Percentiles rank a stretch among this genome's conserved stretches.
These are phyloP conservation scores for Pangasianodon gigas DNA, from an alignment of 2,113 vertebrate genomes.

Conservation along the genomic window DNA sequence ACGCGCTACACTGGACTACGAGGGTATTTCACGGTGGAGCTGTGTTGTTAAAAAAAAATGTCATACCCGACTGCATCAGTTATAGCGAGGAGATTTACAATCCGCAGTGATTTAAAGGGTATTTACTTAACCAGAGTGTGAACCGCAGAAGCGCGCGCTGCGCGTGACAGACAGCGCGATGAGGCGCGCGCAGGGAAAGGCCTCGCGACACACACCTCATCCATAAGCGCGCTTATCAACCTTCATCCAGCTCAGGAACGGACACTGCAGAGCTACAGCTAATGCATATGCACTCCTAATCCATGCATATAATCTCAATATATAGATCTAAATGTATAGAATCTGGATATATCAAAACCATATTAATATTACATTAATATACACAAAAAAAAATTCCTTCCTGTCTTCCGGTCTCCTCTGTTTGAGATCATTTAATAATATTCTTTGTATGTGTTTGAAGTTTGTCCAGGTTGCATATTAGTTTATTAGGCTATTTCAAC, in stretches of 20 bases:
- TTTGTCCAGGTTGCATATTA: neutral
- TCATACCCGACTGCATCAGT: conserved; percentile 47
- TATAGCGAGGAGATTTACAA: conserved; percentile 49
- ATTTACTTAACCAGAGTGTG: conserved; percentile 69
- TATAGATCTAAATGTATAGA: neutral
- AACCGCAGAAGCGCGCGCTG: conserved; percentile 49
- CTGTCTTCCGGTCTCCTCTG: neutral
- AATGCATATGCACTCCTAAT: no score
- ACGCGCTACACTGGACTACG: neutral
- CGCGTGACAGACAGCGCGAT: conserved; percentile 55
- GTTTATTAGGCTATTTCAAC: neutral
- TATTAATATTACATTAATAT: neutral
- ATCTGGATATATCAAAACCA: neutral
- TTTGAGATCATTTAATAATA: neutral
- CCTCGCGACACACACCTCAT: conserved; percentile 68
- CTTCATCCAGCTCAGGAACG: neutral
- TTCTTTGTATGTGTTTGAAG: neutral
- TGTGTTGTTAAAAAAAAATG: neutral
- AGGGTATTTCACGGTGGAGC: neutral
- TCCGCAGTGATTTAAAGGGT: conserved; percentile 35
- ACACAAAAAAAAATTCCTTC: no score
- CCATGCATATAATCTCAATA: no score
- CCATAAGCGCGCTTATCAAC: conserved; percentile 50
- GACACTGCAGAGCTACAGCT: neutral
- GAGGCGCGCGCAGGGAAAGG: conserved; percentile 50